These are phyloP conservation scores for Clavelina lepadiformis DNA, from an alignment of 23 tunicate species.

Conservation along the genomic window DNA sequence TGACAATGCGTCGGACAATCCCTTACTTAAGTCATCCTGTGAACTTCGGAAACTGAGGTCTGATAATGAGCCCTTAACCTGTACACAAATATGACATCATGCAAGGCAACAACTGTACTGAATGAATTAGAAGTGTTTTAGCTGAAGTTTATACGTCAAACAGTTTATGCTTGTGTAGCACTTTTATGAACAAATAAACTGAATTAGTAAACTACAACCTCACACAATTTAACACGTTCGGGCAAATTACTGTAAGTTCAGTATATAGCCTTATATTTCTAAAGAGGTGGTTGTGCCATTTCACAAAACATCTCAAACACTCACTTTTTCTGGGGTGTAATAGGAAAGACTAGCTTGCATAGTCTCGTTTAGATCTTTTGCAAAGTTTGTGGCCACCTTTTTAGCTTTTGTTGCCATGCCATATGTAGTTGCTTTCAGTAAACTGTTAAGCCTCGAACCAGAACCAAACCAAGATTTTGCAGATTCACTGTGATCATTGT, in stretches of 20 bases:
- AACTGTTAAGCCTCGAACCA: slow-evolving; percentile 64
- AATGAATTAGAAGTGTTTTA: no score
- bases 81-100: no score
- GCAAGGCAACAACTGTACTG: no score
- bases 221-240: no score
- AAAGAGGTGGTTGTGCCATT: no score
- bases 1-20: slow-evolving; percentile 9
- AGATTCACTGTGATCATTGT: no score
- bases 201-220: no score
- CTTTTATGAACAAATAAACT: no score
- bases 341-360: slow-evolving; percentile 75
- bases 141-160: no score
- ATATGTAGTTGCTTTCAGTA: slow-evolving; percentile 73
- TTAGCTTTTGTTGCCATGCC: slow-evolving; percentile 87
- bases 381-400: slow-evolving; percentile 65
- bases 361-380: slow-evolving; percentile 87
- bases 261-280: no score
- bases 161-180: no score
- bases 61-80: slow-evolving; percentile 57
- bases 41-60: slow-evolving; percentile 42
- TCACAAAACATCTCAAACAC: neutral
- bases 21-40: slow-evolving; percentile 30
- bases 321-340: slow-evolving; percentile 84
- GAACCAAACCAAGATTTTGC: slow-evolving; percentile 35
- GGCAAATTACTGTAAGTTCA: no score